Percentiles rank a stretch among this genome's conserved stretches.
These are phyloP conservation scores for Diaprepes abbreviatus DNA, from an alignment of 2,888 invertebrate genomes.

Conservation along the genomic window DNA sequence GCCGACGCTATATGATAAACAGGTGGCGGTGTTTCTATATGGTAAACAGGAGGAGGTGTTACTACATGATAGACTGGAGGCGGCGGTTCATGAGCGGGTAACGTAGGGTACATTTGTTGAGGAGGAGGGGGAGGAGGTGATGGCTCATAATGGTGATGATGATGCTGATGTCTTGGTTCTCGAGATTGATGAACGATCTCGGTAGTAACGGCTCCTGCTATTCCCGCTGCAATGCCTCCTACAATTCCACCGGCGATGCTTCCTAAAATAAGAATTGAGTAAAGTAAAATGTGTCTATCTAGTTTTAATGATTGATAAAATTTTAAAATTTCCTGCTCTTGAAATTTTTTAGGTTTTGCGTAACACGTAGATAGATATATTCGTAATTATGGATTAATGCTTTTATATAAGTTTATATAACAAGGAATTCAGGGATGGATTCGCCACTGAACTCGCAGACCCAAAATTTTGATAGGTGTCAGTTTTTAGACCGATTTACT, in stretches of 20 bases:
- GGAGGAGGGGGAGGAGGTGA: not conserved
- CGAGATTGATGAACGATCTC: not conserved
- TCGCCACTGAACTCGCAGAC: no score
- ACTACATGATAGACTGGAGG: not conserved
- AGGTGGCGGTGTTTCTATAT: slow-evolving; percentile 2
- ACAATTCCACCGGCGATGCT: not conserved
- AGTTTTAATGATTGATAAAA: no score
- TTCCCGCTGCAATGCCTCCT: not conserved
- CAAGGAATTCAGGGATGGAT: no score
- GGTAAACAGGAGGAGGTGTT: not conserved
- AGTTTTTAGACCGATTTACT: no score
- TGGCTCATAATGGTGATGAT: not conserved
- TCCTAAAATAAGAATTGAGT: not conserved
- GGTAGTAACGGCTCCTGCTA: not conserved
- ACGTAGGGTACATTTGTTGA: not conserved
- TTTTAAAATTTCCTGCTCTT: no score
- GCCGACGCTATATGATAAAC: not conserved
- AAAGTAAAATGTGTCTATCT: not conserved
- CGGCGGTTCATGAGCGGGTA: no score
- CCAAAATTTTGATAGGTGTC: no score
- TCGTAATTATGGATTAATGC: no score
- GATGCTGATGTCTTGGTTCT: not conserved
- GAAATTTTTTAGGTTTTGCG: no score
- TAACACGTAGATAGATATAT: no score
- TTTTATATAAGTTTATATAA: not conserved